A percentile compares a stretch with the other conserved stretches of the same genome.
Conservation (phyloP, 2,113 vertebrate genomes). For the Cyprinodon brontotheroides region DNA sequence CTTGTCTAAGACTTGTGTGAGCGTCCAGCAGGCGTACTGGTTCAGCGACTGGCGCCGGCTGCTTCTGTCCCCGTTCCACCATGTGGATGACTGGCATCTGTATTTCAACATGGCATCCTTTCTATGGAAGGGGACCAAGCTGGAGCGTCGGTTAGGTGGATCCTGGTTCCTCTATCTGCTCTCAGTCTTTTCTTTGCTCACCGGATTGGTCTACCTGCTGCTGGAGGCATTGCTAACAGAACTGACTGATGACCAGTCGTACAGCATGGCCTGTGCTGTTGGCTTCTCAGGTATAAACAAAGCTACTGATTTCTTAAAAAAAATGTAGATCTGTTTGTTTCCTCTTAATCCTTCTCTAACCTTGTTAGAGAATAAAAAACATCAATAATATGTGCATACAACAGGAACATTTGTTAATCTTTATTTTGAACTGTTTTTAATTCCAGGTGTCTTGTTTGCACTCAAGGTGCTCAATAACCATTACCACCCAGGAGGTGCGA, state of each 20-base stretch:
- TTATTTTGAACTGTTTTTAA: conserved; percentile 14
- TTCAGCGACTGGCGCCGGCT: conserved; percentile 86
- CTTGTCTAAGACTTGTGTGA: conserved; percentile 80
- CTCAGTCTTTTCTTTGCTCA: conserved; percentile 85
- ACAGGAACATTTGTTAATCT: neutral
- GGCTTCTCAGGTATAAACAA: conserved; percentile 92
- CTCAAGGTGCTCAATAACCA: conserved; percentile 94
- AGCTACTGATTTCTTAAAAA: neutral
- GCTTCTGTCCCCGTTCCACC: conserved; percentile 89
- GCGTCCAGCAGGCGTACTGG: conserved; percentile 83
- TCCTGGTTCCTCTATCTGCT: conserved; percentile 87
- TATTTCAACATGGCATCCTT: conserved; percentile 97
- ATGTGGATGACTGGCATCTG: conserved; percentile 90
- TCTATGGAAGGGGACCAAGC: conserved; percentile 88
- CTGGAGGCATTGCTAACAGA: conserved; percentile 80
- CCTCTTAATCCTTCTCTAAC: neutral
- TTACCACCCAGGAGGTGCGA: conserved; percentile 86
- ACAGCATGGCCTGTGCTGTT: conserved; percentile 85
- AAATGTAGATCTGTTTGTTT: neutral
- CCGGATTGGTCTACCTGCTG: conserved; percentile 86
- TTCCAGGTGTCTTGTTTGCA: conserved; percentile 91
- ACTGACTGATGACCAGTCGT: conserved; percentile 78
- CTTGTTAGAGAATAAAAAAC: neutral
- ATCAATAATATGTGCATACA: too few species aligned
- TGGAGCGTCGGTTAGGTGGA: conserved; percentile 87